A percentile compares a stretch with the other conserved stretches of the same genome.
Conservation (phyloP, 2,888 invertebrate species). For the Spicauda simplicius region DNA sequence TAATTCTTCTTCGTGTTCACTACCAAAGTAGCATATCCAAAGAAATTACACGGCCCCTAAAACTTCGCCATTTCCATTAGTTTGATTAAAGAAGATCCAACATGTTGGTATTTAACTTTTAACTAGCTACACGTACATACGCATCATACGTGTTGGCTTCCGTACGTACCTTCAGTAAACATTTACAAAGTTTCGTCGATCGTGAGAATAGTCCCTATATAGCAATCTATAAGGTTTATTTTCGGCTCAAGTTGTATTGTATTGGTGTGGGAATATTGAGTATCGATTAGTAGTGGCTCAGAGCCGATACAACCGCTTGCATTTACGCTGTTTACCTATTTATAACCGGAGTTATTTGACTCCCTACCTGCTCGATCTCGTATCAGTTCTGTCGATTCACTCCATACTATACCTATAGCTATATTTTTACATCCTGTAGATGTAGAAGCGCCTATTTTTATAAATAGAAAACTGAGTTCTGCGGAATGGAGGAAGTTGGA, state of each 20-base stretch:
- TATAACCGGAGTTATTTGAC: constrained; percentile 75
- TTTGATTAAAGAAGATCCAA: constrained; percentile 76
- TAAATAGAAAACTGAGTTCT: constrained; percentile 38
- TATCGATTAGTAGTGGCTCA: constrained; percentile 80
- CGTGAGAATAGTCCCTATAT: constrained; percentile 1
- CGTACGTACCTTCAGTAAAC: constrained; percentile 54
- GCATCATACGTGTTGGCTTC: constrained; percentile 56
- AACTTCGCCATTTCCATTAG: constrained; percentile 71
- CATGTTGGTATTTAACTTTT: constrained; percentile 79
- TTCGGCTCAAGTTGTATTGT: constrained; percentile 53
- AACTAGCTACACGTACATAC: constrained; percentile 66
- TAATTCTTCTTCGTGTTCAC: constrained; percentile 9
- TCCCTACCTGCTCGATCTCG: constrained; percentile 70
- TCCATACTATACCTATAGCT: neutral
- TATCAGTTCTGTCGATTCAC: constrained; percentile 49
- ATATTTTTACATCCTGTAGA: constrained; percentile 11
- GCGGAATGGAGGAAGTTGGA: constrained; percentile 8
- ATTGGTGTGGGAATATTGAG: constrained; percentile 50
- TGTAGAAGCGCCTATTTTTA: constrained; percentile 28
- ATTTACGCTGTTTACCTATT: constrained; percentile 84
- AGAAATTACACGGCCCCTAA: constrained; percentile 58
- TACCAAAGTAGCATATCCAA: constrained; percentile 47
- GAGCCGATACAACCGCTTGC: constrained; percentile 79
- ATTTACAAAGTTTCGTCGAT: constrained; percentile 41
- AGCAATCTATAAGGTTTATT: constrained; percentile 41